phyloP scores from a whole-genome alignment of 1,140 invertebrate genomes.

The Pogonomyrmex barbatus region DNA sequence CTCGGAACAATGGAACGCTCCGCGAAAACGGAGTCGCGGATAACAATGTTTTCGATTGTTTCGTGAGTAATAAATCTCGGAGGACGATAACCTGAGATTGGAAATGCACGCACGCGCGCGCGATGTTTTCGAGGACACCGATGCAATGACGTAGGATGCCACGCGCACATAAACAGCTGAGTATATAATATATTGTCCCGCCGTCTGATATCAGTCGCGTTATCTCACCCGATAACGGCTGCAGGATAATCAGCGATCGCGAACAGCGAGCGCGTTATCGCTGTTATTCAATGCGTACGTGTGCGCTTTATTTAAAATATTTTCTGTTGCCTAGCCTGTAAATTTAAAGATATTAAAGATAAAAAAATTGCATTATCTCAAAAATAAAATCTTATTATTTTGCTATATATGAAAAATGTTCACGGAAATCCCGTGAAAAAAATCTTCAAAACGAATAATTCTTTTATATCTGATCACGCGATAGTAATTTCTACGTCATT shows the following conservation, averaged over 20 bases:
- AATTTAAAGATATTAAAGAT: background rate
- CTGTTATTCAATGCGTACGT: slow-evolving; percentile 12
- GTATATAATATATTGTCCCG: slow-evolving; percentile 33
- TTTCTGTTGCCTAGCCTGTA: background rate
- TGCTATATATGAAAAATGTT: background rate
- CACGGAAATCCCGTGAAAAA: background rate
- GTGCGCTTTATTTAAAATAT: slow-evolving; percentile 5
- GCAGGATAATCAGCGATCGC: slow-evolving; percentile 9
- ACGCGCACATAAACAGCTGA: slow-evolving; percentile 33
- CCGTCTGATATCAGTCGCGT: slow-evolving; percentile 1
- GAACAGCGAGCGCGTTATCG: slow-evolving; percentile 24
- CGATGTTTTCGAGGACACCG: slow-evolving; percentile 26
- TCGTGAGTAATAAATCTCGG: slow-evolving; percentile 33
- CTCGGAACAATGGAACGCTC: background rate
- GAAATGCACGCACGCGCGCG: background rate
- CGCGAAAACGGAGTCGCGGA: background rate
- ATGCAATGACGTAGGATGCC: slow-evolving; percentile 24
- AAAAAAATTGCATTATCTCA: background rate
- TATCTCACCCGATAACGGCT: slow-evolving; percentile 36
- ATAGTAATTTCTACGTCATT: background rate
- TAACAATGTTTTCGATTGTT: background rate
- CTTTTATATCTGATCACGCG: background rate
- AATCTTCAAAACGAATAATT: background rate
- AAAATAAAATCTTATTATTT: background rate
- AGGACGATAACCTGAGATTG: slow-evolving; percentile 23